Evolutionary conservation across 2,797 vertebrate genomes (phyloP).

Genomic region (Coranthus polyacanthus): DNA sequence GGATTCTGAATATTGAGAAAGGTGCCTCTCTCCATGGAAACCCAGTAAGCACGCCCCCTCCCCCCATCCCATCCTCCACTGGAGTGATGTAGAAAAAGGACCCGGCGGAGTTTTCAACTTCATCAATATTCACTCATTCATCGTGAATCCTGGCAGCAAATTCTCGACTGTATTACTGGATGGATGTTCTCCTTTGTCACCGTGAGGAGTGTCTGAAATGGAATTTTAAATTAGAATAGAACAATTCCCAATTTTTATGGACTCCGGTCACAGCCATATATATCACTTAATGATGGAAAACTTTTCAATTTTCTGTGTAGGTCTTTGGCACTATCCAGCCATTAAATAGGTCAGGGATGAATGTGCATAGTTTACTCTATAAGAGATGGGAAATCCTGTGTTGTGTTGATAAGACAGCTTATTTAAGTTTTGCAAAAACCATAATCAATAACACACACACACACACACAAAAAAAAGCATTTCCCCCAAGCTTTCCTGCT

Average conservation of each 20-base stretch:
- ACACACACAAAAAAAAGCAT: constrained; percentile 42
- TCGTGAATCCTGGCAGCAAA: constrained; percentile 87
- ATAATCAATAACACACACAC: constrained; percentile 65
- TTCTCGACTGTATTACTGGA: constrained; percentile 83
- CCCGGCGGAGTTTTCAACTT: constrained; percentile 85
- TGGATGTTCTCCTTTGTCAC: constrained; percentile 83
- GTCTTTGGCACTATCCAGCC: constrained; percentile 84
- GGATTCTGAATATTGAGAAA: constrained; percentile 89
- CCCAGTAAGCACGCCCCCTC: constrained; percentile 57
- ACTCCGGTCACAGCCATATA: constrained; percentile 82
- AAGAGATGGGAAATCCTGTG: constrained; percentile 62
- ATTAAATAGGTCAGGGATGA: constrained; percentile 88
- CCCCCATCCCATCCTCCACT: constrained; percentile 69
- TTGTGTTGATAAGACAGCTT: constrained; percentile 71
- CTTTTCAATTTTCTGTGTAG: constrained; percentile 81
- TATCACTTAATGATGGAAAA: constrained; percentile 86
- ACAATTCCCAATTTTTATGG: constrained; percentile 85
- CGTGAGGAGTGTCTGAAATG: constrained; percentile 80
- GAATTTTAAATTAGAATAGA: constrained; percentile 88
- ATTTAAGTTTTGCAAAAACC: constrained; percentile 55
- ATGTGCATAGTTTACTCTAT: constrained; percentile 80
- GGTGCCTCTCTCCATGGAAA: constrained; percentile 82
- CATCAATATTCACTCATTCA: constrained; percentile 87
- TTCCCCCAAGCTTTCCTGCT: constrained; percentile 9
- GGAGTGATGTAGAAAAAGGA: constrained; percentile 74